Evolutionary conservation across 2,888 invertebrate genomes (phyloP).

Genomic region (Ischnus inquisitorius): DNA sequence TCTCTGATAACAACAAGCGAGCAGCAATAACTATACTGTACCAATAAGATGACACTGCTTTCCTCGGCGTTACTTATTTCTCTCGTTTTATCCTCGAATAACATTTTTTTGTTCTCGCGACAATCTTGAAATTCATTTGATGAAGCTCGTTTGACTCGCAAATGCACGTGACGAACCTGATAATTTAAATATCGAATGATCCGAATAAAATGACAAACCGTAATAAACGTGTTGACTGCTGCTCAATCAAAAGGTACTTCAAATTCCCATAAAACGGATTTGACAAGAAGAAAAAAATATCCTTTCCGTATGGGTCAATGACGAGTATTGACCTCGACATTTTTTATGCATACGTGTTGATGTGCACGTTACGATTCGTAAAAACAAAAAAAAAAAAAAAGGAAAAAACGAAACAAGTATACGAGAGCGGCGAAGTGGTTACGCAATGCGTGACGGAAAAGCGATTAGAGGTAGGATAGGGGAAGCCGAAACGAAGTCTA

Average conservation of each 20-base stretch:
- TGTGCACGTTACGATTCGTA: slow-evolving; percentile 47
- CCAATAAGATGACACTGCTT: slow-evolving; percentile 40
- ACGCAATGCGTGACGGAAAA: slow-evolving; percentile 36
- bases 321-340: slow-evolving; percentile 58
- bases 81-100: not conserved
- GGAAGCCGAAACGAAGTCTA: slow-evolving; percentile 32
- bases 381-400: slow-evolving; percentile 18
- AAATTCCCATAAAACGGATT: not conserved
- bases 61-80: not conserved
- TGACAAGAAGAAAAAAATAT: not conserved
- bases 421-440: slow-evolving; percentile 3
- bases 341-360: slow-evolving; percentile 60
- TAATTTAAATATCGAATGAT: not conserved
- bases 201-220: not conserved
- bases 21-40: slow-evolving; percentile 19
- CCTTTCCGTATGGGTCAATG: slow-evolving; percentile 26
- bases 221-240: not conserved
- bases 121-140: not conserved
- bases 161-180: not conserved
- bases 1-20: slow-evolving; percentile 48
- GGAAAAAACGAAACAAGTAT: slow-evolving; percentile 14
- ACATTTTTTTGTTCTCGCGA: not conserved
- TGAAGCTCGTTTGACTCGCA: not conserved
- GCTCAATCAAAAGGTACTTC: not conserved
- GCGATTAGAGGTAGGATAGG: slow-evolving; percentile 1